Base-by-base conservation (phyloP, 2,113 vertebrate species). In the Phyllostomus discolor region DNA sequence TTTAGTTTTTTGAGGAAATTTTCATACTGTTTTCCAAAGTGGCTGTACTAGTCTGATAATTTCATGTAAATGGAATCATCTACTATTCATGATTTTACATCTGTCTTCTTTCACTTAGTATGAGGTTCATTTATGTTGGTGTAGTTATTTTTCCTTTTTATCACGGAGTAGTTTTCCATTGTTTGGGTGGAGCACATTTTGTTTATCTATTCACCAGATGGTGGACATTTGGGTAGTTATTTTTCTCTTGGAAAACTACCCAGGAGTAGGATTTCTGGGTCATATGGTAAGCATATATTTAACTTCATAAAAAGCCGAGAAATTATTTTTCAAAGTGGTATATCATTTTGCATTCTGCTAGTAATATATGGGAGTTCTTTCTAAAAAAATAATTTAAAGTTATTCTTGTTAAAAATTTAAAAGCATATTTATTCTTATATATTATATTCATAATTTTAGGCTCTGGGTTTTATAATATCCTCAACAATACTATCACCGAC, bases 381-480 rank as follows among this genome's bases (percentile, higher is more conserved):
- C 48, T 85, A 41, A 81, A 69, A 96, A 78, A n/a, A 19, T 83
- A n/a, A 73, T 46, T 46, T 80, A 62, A 43, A 38, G 22, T 64
- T 89, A 78, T 6, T 69, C 8, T 17, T 35, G 35, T 69, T 35
- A 69, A 69, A 69, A 35, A 69, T 90, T 79, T 67, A 72, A 85
- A 88, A 78, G 2, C 8, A 17, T 90, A 1, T 80, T 97, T 86
- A 75, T 95, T 64, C 19, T 97, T 88, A 85, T 31, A 59, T 24
- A 64, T 66, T 48, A 69, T 91, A 78, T 79, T 84, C 35, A 80
- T 89, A 83, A 95, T 86, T 97, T 94, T 80, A 98, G 98, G 98
- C 96, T 98, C 98, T 96, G 98, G 97, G 5, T 98, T 94, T 87
- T 98, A 98, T 96, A 85, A 98, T 92, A 67, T 98, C 33, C 54